Base-by-base conservation (phyloP, 2,888 invertebrate species). In the Cantharis rufa region DNA sequence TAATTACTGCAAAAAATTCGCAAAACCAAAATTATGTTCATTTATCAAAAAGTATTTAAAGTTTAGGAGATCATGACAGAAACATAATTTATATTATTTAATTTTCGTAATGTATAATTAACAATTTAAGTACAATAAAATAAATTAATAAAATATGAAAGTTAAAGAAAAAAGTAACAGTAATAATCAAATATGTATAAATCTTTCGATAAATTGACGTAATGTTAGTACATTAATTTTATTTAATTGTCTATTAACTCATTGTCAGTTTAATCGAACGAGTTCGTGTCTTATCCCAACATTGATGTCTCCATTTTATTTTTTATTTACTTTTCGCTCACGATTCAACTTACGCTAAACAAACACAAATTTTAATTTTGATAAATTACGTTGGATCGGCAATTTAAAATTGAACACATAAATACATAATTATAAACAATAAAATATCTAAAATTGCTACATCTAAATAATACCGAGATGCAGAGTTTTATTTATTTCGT, bases 191-290 rank as follows among this genome's bases (percentile, higher is more conserved):
- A 74, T 78, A 78, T 79, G 81, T 82, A 84, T 84, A 85, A 85
- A 84, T 83, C 81, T 83, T 82, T 78, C 84, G 82, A 83, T 83
- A 84, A 85, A 83, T 84, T 82, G 83, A 82, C 84, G 85, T 86
- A 85, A 85, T 84, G 84, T 82, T 48, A 48, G 48, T 66, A 84
- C 85, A 86, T 86, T 86, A 84, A 86, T 86, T 85, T 83, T 81
- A 80, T 80, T 84, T 86, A 86, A 86, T 86, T 86, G 86, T 85
- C 84, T 84, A 85, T 86, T 86, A 86, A 86, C 85, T 86, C 84
- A 66, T 66, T 66, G 64, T 66, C 64, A 85, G 84, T 82, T 82
- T 82, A 80, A 83, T 82, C 82, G 84, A 81, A 82, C 81, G 80
- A 83, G 84, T 84, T 86, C 86, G 86, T 86, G 86, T 84, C 83